A percentile compares a stretch with the other conserved stretches of the same genome.
Evolutionary conservation across 2,888 invertebrate species (phyloP).

Genomic region (Flexamia atlantica): DNA sequence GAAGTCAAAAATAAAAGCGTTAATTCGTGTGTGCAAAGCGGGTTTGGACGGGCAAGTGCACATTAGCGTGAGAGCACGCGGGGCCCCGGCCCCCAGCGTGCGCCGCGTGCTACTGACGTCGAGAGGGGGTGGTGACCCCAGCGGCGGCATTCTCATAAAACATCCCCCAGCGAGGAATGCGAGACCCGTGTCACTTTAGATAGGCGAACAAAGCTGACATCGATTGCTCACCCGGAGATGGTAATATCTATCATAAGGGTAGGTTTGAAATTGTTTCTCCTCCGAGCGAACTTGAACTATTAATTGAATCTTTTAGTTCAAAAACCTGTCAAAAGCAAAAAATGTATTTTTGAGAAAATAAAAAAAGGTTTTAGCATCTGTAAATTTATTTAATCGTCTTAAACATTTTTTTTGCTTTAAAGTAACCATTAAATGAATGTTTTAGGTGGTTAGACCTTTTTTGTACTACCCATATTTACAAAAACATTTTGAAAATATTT

Average conservation of each 20-base stretch:
- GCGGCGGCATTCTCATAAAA: conserved; percentile 25
- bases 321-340: no score
- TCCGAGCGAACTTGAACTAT: no score
- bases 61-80: background rate
- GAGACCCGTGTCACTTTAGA: conserved; percentile 4
- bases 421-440: no score
- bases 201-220: conserved; percentile 19
- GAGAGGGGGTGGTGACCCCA: background rate
- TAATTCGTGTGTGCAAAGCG: background rate
- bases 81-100: background rate
- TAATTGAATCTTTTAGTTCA: no score
- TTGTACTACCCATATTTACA: no score
- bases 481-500: no score
- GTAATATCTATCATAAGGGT: background rate
- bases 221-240: background rate
- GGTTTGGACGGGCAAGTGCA: conserved; percentile 43
- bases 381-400: no score
- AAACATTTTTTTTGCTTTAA: no score
- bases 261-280: no score
- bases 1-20: background rate
- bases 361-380: no score
- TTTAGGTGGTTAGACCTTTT: no score
- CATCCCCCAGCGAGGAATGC: background rate
- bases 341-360: no score
- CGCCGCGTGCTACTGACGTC: conserved; percentile 28